phyloP scores from a whole-genome alignment of 2,888 invertebrate genomes.

The Drosophila buzzatii region DNA sequence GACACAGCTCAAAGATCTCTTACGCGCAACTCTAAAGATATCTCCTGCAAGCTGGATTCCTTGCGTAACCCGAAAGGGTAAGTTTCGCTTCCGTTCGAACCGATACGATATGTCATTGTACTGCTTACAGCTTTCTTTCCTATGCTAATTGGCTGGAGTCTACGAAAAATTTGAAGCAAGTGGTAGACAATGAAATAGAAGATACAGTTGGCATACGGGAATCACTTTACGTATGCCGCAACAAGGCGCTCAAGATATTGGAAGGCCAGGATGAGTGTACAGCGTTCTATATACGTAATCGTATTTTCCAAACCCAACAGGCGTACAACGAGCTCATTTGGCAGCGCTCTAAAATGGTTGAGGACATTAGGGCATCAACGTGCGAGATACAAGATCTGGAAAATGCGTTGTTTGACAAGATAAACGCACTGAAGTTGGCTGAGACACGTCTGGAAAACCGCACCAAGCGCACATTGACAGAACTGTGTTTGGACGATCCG shows the following conservation, averaged over 20 bases:
- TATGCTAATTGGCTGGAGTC: constrained; percentile 94
- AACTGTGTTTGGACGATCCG: constrained; percentile 91
- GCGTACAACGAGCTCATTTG: constrained; percentile 94
- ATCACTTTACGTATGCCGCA: constrained; percentile 91
- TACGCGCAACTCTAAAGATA: constrained; percentile 91
- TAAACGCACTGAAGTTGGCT: constrained; percentile 92
- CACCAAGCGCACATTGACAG: constrained; percentile 91
- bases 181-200: constrained; percentile 92
- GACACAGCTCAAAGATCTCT: constrained; percentile 91
- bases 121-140: constrained; percentile 87
- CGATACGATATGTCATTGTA: background rate
- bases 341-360: constrained; percentile 90
- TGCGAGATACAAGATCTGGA: constrained; percentile 91
- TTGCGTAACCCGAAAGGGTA: constrained; percentile 90
- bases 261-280: constrained; percentile 93
- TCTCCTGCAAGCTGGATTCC: constrained; percentile 93
- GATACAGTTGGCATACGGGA: constrained; percentile 92
- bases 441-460: constrained; percentile 95
- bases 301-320: constrained; percentile 94
- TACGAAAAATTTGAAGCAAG: constrained; percentile 90
- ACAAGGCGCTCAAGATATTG: constrained; percentile 91
- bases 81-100: background rate
- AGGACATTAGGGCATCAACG: constrained; percentile 92
- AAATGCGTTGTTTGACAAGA: constrained; percentile 90
- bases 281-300: constrained; percentile 93